These are phyloP conservation scores for Falco peregrinus DNA, from an alignment of 2,797 vertebrate genomes.

Conservation along the genomic window DNA sequence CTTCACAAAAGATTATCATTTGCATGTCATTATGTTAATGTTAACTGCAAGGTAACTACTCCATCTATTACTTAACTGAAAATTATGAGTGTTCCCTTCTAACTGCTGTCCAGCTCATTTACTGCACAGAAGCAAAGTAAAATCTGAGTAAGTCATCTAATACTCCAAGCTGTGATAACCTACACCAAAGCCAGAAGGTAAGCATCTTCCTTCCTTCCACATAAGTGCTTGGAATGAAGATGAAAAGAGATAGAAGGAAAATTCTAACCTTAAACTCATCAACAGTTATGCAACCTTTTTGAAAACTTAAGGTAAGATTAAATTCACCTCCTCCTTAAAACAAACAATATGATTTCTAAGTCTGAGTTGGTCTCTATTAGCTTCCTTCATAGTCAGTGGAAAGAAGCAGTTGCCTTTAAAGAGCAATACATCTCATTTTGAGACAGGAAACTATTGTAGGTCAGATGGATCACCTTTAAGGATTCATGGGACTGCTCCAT, in stretches of 20 bases:
- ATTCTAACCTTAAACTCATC: background rate
- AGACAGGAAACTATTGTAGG: background rate
- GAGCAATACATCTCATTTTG: background rate
- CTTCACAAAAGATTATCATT: background rate
- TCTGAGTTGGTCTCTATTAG: background rate
- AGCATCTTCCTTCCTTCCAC: background rate
- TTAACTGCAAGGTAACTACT: background rate
- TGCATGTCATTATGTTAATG: background rate
- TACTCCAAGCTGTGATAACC: background rate
- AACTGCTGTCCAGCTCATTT: background rate
- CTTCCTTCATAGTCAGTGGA: background rate
- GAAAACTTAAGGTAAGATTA: background rate
- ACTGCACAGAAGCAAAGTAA: background rate
- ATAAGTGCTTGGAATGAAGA: background rate
- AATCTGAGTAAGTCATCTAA: background rate
- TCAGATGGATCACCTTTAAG: background rate
- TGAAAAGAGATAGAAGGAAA: background rate
- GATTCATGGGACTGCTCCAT: background rate
- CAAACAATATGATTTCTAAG: background rate
- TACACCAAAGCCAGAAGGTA: background rate
- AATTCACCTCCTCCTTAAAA: background rate
- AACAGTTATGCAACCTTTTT: background rate
- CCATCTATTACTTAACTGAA: background rate
- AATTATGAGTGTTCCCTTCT: background rate
- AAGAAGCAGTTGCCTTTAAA: background rate